These are phyloP conservation scores for Caenorhabditis briggsae DNA, from an alignment of 1,140 invertebrate species.

Conservation along the genomic window DNA sequence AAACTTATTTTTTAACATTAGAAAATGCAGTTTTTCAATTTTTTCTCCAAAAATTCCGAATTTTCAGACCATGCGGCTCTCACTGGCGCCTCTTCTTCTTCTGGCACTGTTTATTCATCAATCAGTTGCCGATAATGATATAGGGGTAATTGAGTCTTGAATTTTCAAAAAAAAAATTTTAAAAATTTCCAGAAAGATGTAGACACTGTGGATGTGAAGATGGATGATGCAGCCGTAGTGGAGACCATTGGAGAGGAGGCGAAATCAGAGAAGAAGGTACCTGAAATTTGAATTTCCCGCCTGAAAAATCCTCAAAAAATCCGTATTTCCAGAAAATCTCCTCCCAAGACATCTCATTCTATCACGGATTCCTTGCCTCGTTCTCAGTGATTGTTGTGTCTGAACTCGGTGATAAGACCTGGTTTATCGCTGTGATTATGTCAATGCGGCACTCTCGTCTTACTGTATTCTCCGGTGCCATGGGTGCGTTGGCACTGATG, in stretches of 20 bases:
- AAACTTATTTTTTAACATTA: not conserved
- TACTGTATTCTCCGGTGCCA: constrained; percentile 92
- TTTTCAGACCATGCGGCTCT: not conserved
- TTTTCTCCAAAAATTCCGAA: not conserved
- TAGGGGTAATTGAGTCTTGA: not conserved
- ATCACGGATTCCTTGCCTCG: constrained; percentile 93
- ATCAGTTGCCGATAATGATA: not conserved
- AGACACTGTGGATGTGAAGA: not conserved
- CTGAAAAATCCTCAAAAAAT: not conserved
- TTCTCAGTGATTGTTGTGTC: constrained; percentile 96
- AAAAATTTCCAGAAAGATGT: constrained; percentile 8
- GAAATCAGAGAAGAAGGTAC: not conserved
- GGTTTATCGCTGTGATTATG: constrained; percentile 99
- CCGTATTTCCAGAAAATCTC: constrained; percentile 40
- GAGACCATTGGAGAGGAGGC: not conserved
- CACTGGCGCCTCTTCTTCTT: not conserved
- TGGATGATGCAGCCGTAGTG: not conserved
- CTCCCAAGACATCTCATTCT: constrained; percentile 82
- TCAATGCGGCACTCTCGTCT: constrained; percentile 95
- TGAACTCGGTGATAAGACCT: constrained; percentile 99
- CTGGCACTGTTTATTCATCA: not conserved
- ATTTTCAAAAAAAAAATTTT: not conserved
- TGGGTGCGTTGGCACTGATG: constrained; percentile 92
- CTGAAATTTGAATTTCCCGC: too few species aligned
- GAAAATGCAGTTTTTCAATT: too few species aligned